Evolutionary conservation across 2,797 vertebrate genomes (phyloP).

Genomic region (Euthynnus affinis): DNA sequence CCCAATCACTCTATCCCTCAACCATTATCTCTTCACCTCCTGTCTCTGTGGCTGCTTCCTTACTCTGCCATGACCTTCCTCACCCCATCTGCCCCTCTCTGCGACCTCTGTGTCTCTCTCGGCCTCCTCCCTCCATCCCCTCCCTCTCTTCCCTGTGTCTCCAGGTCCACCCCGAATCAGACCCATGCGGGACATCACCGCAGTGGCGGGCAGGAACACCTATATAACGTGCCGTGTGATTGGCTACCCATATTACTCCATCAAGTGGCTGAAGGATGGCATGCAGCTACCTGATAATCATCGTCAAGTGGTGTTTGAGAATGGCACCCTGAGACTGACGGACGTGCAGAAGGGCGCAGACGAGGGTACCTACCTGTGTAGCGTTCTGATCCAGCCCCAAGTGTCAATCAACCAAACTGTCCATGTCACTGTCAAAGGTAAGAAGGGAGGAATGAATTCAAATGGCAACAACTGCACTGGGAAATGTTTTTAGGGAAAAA

Average conservation of each 20-base stretch:
- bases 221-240: constrained; percentile 99
- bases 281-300: constrained; percentile 98
- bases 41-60: constrained; percentile 61
- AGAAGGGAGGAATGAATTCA: constrained; percentile 15
- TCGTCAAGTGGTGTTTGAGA: constrained; percentile 98
- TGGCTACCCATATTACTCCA: constrained; percentile 99
- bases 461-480: background rate
- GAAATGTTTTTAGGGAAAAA: constrained; percentile 1
- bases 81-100: constrained; percentile 72
- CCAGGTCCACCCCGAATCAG: constrained; percentile 96
- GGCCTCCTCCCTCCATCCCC: constrained; percentile 70
- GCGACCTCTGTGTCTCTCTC: constrained; percentile 68
- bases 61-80: constrained; percentile 73
- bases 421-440: constrained; percentile 97
- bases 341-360: constrained; percentile 99
- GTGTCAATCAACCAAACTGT: constrained; percentile 98
- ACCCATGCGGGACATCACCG: constrained; percentile 96
- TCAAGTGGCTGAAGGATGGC: constrained; percentile 99
- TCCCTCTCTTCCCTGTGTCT: constrained; percentile 76
- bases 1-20: constrained; percentile 79
- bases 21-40: constrained; percentile 74
- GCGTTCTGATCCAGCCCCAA: constrained; percentile 98
- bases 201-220: constrained; percentile 96
- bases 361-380: constrained; percentile 97
- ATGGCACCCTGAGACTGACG: constrained; percentile 95